Conservation (phyloP, 2,888 invertebrate genomes). For the Teleiodes luculella region DNA sequence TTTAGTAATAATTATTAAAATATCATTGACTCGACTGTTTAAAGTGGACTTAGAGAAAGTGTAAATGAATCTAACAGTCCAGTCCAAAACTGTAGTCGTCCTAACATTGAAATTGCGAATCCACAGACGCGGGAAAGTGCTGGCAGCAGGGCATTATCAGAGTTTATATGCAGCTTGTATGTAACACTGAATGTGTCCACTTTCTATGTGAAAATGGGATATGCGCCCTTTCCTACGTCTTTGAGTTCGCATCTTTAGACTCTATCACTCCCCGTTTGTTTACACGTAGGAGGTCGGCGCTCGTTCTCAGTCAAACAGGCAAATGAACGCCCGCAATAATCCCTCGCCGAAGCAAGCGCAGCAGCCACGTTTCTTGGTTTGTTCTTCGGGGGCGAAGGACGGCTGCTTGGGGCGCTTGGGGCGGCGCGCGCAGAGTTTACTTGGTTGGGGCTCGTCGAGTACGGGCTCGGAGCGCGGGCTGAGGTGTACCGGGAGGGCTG, state of each 20-base stretch:
- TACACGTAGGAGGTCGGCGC: conserved; percentile 20
- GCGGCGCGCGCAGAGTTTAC: conserved; percentile 56
- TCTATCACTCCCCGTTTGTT: conserved; percentile 12
- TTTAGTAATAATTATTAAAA: background rate
- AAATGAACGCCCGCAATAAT: conserved; percentile 70
- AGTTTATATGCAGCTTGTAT: no score
- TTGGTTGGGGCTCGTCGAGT: conserved; percentile 52
- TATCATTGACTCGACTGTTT: background rate
- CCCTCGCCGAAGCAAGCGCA: conserved; percentile 74
- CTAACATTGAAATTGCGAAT: background rate
- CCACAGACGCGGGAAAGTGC: background rate
- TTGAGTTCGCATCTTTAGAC: no score
- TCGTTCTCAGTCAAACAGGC: conserved; percentile 71
- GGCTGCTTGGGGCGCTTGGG: conserved; percentile 62
- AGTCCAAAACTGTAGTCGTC: background rate
- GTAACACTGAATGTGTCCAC: no score
- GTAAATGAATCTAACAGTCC: background rate
- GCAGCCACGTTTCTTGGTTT: conserved; percentile 58
- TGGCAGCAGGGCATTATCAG: no score
- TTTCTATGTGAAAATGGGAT: no score
- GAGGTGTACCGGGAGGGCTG: conserved; percentile 64
- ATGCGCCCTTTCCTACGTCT: no score
- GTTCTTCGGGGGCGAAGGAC: conserved; percentile 62
- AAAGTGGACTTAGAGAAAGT: background rate
- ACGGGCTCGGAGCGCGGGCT: conserved; percentile 62